Conservation (phyloP, 92 coral and sea anemone genomes). For the Bergia puertoricense region DNA sequence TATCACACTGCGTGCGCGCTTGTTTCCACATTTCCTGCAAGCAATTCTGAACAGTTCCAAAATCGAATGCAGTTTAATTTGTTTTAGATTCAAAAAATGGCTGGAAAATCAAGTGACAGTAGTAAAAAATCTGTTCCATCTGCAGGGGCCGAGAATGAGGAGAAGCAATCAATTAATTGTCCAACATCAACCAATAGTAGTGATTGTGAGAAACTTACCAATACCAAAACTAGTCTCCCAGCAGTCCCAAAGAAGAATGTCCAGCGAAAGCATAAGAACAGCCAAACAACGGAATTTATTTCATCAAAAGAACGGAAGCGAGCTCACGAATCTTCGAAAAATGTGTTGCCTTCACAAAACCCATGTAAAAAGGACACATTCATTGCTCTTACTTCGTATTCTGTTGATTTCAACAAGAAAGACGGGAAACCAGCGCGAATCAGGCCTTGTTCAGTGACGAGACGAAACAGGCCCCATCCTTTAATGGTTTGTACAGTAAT, state of each 20-base stretch:
- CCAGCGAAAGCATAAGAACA: constrained; percentile 12
- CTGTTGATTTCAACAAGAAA: constrained; percentile 77
- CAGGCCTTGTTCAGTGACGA: constrained; percentile 78
- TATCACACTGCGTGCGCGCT: neutral
- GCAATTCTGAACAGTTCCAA: neutral
- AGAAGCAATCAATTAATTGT: neutral
- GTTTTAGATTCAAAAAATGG: constrained; percentile 1
- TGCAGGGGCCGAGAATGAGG: neutral
- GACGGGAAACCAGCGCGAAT: constrained; percentile 66
- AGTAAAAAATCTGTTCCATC: neutral
- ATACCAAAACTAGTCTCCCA: constrained; percentile 20
- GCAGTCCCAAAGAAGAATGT: neutral
- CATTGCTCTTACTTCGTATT: constrained; percentile 65
- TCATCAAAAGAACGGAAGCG: constrained; percentile 35
- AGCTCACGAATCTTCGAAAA: constrained; percentile 36
- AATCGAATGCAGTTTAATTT: neutral
- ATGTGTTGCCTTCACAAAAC: constrained; percentile 32
- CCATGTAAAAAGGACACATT: constrained; percentile 22
- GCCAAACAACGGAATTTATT: neutral
- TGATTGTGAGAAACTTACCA: neutral
- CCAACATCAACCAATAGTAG: neutral
- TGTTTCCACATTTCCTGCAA: neutral
- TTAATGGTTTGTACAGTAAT: constrained; percentile 61
- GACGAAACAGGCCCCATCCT: constrained; percentile 94
- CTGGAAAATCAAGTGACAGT: neutral